Percentiles rank a stretch among this genome's conserved stretches.
Conservation (phyloP, 2,888 invertebrate genomes). For the Rhagium mordax region DNA sequence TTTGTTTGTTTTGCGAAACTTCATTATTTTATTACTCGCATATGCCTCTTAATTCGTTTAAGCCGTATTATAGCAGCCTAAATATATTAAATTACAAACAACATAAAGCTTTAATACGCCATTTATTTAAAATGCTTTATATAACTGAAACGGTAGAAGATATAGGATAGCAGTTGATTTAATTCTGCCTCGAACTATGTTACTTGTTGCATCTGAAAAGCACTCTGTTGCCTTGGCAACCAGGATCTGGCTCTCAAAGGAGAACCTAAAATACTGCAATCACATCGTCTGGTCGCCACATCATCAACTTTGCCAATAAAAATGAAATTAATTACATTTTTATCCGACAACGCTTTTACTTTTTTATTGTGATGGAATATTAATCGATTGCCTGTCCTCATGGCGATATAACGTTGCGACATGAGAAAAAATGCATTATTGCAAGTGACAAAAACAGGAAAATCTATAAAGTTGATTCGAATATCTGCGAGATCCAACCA, state of each 20-base stretch:
- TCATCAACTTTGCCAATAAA: constrained; percentile 20
- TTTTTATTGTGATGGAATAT: constrained; percentile 33
- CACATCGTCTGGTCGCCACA: constrained; percentile 2
- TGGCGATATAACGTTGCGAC: not conserved
- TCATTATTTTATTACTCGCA: too few relatives aligned
- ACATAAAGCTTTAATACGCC: too few relatives aligned
- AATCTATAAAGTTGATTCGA: too few relatives aligned
- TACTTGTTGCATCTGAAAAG: constrained; percentile 59
- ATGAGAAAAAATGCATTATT: too few relatives aligned
- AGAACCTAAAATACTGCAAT: constrained; percentile 31
- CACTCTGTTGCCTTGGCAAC: constrained; percentile 59
- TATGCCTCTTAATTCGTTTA: too few relatives aligned
- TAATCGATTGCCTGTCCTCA: not conserved
- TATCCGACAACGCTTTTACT: constrained; percentile 29
- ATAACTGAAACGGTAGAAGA: not conserved
- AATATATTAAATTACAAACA: too few relatives aligned
- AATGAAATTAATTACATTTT: constrained; percentile 42
- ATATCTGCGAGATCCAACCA: too few relatives aligned
- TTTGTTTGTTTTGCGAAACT: too few relatives aligned
- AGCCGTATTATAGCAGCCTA: too few relatives aligned
- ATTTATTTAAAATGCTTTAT: not conserved
- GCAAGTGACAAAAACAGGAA: too few relatives aligned
- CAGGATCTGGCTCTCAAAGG: constrained; percentile 39
- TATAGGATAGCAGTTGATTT: constrained; percentile 41
- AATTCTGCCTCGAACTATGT: constrained; percentile 42